Evolutionary conservation across 1,140 invertebrate species (phyloP), one percentile per base, ranked within the genome.

Genomic region (Heliconius nattereri): DNA sequence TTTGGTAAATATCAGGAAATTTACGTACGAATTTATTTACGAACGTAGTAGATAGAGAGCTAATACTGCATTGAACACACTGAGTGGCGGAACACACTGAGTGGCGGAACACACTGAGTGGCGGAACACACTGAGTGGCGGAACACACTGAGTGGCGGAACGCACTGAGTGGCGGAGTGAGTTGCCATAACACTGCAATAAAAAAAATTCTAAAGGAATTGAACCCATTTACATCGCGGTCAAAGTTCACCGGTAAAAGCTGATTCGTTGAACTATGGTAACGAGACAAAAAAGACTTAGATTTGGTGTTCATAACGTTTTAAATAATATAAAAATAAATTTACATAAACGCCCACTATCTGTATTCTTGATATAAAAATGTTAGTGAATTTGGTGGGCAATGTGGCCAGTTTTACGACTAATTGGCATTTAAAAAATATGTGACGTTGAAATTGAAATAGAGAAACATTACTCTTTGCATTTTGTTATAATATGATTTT

Each of bases 381-480:
- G 11, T 66, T 66, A 66, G 57, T 29, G 11, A 26, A 66, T 29
- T 13, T 26, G 26, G 60, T 66, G 60, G 26, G 23, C 60, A 66
- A 66, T 29, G 60, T 66, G 60, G 60, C 23, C 60, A 29, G 23
- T 26, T 66, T 29, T 66, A 66, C 57, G 57, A 66, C 23, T 66
- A 66, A 66, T 66, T 66, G 60, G 23, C 60, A 66, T 66, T 66
- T 26, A 66, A 66, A 57, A 66, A 66, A 66, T 29, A 26, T 29
- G 16, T 23, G 60, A 29, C 60, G 23, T 66, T 26, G 23, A 11
- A 66, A 66, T 66, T 13, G 16, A 66, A 66, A 66, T 66, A 66
- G 60, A 66, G 23, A 66, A 66, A 66, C 60, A 66, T 66, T 29
- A 66, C n/a, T 9, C 9, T 57, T 23, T 23, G n/a, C n/a, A 57